Percentiles rank a stretch among this genome's conserved stretches.
Evolutionary conservation across 2,797 vertebrate genomes (phyloP).

Genomic region (Thalassophryne amazonica): DNA sequence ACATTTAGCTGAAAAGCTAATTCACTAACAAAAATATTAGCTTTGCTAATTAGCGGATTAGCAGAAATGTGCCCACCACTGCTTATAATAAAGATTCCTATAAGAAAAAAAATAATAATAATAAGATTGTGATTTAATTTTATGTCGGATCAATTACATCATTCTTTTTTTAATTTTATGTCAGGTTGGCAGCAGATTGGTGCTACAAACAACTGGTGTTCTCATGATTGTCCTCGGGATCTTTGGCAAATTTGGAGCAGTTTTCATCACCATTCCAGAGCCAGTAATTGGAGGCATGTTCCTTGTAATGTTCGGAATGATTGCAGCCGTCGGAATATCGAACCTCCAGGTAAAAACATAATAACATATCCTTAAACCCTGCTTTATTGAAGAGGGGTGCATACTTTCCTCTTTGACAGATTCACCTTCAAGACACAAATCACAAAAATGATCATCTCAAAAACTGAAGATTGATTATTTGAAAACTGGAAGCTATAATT

Average conservation of each 20-base stretch:
- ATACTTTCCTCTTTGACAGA: not conserved
- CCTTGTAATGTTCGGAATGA: constrained; percentile 85
- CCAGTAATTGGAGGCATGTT: constrained; percentile 86
- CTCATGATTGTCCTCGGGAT: constrained; percentile 82
- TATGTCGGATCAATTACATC: too few relatives aligned
- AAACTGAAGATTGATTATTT: too few relatives aligned
- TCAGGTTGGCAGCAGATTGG: constrained; percentile 81
- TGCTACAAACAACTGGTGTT: constrained; percentile 77
- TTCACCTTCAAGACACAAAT: too few relatives aligned
- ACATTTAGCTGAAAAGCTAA: too few relatives aligned
- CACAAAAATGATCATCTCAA: too few relatives aligned
- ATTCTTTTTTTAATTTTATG: not conserved
- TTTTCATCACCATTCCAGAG: constrained; percentile 84
- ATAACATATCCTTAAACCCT: not conserved
- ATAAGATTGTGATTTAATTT: too few relatives aligned
- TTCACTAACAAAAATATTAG: too few relatives aligned
- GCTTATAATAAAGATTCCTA: too few relatives aligned
- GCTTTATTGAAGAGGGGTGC: not conserved
- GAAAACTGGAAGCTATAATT: too few relatives aligned
- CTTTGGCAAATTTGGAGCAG: constrained; percentile 82
- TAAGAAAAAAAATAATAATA: too few relatives aligned
- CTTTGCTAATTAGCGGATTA: too few relatives aligned
- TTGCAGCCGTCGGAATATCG: constrained; percentile 82
- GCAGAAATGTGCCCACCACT: too few relatives aligned
- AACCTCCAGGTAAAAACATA: constrained; percentile 77